Conservation (phyloP, 2,113 vertebrate species). For the Pituophis catenifer region DNA sequence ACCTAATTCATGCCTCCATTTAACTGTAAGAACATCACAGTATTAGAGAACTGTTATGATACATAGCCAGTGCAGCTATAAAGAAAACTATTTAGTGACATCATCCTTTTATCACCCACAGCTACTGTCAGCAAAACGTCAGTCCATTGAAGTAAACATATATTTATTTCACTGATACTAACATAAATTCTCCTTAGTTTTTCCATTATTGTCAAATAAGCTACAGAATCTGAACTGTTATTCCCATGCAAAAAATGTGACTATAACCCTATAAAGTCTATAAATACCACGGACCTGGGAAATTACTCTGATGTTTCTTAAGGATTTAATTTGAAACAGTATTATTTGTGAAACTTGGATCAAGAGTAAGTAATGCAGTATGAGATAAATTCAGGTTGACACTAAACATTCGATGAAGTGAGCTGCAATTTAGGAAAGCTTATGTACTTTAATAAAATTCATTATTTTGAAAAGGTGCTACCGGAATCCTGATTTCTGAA, state of each 20-base stretch:
- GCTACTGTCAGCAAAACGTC: not conserved
- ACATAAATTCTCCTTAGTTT: slow-evolving; percentile 23
- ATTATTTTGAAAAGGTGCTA: not conserved
- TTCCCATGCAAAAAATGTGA: slow-evolving; percentile 17
- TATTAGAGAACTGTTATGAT: not conserved
- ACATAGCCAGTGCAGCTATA: not conserved
- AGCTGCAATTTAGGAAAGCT: not conserved
- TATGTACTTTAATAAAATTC: not conserved
- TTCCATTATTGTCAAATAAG: slow-evolving; percentile 4
- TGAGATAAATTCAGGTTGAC: slow-evolving; percentile 66
- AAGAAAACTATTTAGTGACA: not conserved
- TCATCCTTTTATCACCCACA: slow-evolving; percentile 12
- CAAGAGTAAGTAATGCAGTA: slow-evolving; percentile 55
- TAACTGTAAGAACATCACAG: not conserved
- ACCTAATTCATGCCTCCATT: not conserved
- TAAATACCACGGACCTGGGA: slow-evolving; percentile 53
- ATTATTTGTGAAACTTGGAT: slow-evolving; percentile 65
- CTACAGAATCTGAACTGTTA: slow-evolving; percentile 26
- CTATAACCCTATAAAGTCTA: slow-evolving; percentile 62
- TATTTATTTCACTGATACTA: not conserved
- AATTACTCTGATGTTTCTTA: slow-evolving; percentile 65
- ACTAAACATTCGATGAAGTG: slow-evolving; percentile 9
- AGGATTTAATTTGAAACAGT: slow-evolving; percentile 70
- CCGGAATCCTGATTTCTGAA: not conserved
- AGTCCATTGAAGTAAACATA: not conserved